Evolutionary conservation across 2,797 vertebrate genomes (phyloP).

Genomic region (Monodelphis domestica): DNA sequence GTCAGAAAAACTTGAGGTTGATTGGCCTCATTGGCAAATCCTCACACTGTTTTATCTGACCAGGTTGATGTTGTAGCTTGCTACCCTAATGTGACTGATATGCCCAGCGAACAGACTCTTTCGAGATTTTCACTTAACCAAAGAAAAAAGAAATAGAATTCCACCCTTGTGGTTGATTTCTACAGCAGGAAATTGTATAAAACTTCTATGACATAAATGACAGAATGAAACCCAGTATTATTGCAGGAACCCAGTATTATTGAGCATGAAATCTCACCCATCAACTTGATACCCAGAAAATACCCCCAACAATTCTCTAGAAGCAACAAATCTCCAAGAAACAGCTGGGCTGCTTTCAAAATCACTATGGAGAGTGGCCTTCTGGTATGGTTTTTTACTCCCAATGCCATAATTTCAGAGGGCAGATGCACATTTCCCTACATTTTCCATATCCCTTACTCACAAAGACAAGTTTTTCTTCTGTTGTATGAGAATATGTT

Average conservation of each 20-base stretch:
- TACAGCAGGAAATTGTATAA: not conserved
- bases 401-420: not conserved
- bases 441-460: not conserved
- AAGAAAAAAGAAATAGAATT: not conserved
- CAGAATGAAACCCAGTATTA: not conserved
- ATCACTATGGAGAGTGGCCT: not conserved
- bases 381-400: not conserved
- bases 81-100: not conserved
- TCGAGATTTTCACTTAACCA: not conserved
- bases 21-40: not conserved
- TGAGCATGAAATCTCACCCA: not conserved
- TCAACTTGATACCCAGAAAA: not conserved
- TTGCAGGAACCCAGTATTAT: too few relatives aligned
- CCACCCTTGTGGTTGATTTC: not conserved
- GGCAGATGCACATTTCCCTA: not conserved
- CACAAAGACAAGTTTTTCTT: not conserved
- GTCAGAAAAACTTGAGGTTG: not conserved
- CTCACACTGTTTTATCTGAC: not conserved
- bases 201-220: not conserved
- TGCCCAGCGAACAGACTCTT: not conserved
- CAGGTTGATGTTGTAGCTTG: not conserved
- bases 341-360: not conserved
- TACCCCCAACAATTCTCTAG: not conserved
- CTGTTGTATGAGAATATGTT: not conserved
- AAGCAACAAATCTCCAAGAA: not conserved